Base-by-base conservation (phyloP, 2,113 vertebrate genomes). In the Myrmecophaga tridactyla region DNA sequence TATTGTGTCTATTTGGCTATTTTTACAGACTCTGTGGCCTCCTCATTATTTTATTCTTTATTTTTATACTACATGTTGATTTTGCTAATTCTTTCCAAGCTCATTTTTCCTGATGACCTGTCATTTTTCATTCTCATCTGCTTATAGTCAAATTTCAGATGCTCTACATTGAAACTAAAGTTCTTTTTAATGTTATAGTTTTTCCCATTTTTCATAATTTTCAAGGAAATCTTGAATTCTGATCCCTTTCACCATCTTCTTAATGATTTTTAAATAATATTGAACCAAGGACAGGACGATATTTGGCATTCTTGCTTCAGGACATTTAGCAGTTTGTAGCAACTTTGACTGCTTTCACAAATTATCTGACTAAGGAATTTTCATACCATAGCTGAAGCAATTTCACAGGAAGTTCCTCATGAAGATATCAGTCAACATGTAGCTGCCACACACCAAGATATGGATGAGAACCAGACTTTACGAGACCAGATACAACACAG, bases 401-500 rank as follows among this genome's bases (percentile, higher is more conserved):
- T 93, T n/a, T 25, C 58, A 39, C 85, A 39, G 78, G 69, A 97
- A 69, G 43, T 3, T 72, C 27, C 75, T 83, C 69, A 80, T 70
- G 60, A 91, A 60, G 65, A 58, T 14, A 89, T 21, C 2, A 9
- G 11, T 84, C 70, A 94, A 58, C 62, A 7, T 62, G 76, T 67
- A 89, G 86, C 89, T 73, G 5, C 56, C 70, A 62, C 88, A 93
- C 87, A 75, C 4, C 12, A 93, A 51, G 94, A 97, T 60, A 83
- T 43, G 0, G 46, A 25, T 62, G 56, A n/a, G 9, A 90, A 97
- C 43, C 88, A 89, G 86, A 96, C 89, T 73, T 89, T 94, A 84
- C 90, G 91, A 86, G 97, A 98, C 6, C 98, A 99, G 15, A 97
- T 98, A 48, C 97, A 98, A 3, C 98, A 98, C 13, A 98, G 98